These are phyloP conservation scores for Gallinago undulata DNA, from an alignment of 2,113 vertebrate species.

Conservation along the genomic window DNA sequence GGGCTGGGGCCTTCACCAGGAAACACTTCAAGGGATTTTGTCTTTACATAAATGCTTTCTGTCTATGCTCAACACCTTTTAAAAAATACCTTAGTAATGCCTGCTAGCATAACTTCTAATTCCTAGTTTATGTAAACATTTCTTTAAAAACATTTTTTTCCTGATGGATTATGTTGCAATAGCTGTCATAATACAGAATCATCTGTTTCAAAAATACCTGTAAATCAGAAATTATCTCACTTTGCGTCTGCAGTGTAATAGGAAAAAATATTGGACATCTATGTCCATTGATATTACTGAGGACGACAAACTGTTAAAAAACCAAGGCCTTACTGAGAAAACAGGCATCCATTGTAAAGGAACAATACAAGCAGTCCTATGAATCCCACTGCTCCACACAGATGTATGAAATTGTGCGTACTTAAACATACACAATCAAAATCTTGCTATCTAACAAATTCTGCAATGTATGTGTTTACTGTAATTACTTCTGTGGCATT, in stretches of 20 bases:
- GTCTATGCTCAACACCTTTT: background rate
- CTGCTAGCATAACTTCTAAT: background rate
- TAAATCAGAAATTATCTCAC: background rate
- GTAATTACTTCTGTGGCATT: slow-evolving; percentile 7
- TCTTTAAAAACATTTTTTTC: background rate
- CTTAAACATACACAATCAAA: slow-evolving; percentile 11
- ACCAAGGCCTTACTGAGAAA: background rate
- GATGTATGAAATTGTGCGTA: background rate
- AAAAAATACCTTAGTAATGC: background rate
- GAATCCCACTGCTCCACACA: background rate
- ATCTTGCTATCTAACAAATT: background rate
- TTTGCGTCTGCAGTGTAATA: background rate
- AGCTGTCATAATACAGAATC: background rate
- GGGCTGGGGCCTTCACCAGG: background rate
- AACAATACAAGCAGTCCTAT: background rate
- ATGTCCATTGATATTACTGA: background rate
- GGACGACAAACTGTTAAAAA: background rate
- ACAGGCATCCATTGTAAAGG: background rate
- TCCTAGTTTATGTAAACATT: background rate
- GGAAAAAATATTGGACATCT: background rate
- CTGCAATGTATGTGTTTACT: slow-evolving; percentile 1
- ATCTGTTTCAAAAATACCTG: background rate
- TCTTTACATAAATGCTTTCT: background rate
- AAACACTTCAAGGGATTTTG: background rate
- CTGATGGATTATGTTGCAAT: background rate